A percentile compares a stretch with the other conserved stretches of the same genome.
Conservation (phyloP, 2,797 vertebrate genomes). For the Sciurus vulgaris region DNA sequence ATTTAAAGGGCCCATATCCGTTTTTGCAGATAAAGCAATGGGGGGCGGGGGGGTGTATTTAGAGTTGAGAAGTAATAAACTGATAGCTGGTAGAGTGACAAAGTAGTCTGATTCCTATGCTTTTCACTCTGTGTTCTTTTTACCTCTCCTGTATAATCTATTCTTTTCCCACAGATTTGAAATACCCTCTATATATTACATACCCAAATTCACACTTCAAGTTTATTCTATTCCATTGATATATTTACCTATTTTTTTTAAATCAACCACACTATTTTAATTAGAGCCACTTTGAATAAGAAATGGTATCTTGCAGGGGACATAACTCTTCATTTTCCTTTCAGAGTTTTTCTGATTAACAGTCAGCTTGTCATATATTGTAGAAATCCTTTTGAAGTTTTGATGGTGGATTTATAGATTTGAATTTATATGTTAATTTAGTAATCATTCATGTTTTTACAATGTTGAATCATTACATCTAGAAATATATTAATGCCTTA, state of each 20-base stretch:
- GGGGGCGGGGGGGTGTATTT: not conserved
- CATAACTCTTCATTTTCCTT: not conserved
- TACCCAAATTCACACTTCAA: not conserved
- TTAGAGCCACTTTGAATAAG: constrained; percentile 45
- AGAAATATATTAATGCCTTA: constrained; percentile 29
- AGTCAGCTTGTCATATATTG: constrained; percentile 14
- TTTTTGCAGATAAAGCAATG: not conserved
- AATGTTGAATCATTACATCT: not conserved
- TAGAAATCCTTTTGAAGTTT: constrained; percentile 50
- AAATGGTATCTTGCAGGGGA: not conserved
- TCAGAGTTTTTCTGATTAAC: not conserved
- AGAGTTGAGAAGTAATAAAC: not conserved
- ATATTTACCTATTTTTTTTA: constrained; percentile 21
- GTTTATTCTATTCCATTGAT: constrained; percentile 39
- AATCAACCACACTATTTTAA: not conserved
- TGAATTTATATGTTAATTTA: constrained; percentile 38
- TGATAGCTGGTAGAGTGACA: not conserved
- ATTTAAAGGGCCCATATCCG: not conserved
- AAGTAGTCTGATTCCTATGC: not conserved
- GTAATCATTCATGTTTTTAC: not conserved
- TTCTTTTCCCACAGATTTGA: constrained; percentile 34
- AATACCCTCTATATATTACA: not conserved
- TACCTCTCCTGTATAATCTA: not conserved
- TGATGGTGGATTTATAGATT: constrained; percentile 14
- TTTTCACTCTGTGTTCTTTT: not conserved